These are phyloP conservation scores for Platorchestia sp. DNA, from an alignment of 1,140 invertebrate genomes.

Conservation along the genomic window DNA sequence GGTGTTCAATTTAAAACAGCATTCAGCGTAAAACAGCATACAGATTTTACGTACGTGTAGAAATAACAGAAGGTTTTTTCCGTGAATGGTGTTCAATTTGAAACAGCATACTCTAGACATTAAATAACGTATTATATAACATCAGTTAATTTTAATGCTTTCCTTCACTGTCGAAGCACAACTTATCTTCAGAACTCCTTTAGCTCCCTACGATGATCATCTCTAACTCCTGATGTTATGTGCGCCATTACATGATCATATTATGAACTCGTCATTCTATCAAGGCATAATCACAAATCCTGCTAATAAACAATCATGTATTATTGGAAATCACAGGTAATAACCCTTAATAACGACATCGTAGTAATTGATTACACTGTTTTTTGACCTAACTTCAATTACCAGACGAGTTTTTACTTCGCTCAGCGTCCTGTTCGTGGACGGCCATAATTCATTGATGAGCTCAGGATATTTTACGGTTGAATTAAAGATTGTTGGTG, in stretches of 20 bases:
- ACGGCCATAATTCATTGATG: background rate
- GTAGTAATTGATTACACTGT: background rate
- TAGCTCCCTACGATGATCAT: background rate
- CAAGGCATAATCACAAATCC: conserved; percentile 34
- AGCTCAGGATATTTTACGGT: background rate
- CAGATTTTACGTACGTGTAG: too few species aligned
- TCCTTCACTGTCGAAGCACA: background rate
- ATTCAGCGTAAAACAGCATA: too few species aligned
- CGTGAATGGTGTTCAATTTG: too few species aligned
- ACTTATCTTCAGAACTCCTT: background rate
- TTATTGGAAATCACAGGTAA: conserved; percentile 52
- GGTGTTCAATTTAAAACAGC: too few species aligned
- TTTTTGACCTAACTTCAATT: background rate
- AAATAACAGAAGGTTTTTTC: too few species aligned
- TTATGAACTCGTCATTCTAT: conserved; percentile 29
- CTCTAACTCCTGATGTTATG: background rate
- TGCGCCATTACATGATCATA: background rate
- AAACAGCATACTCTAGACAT: background rate
- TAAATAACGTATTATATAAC: background rate
- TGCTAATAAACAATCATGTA: conserved; percentile 46
- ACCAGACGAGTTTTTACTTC: background rate
- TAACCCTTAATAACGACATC: conserved; percentile 33
- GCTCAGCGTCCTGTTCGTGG: background rate
- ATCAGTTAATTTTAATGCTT: background rate
- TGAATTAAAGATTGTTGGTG: background rate